phyloP scores from a whole-genome alignment of 2,797 vertebrate species.

The Gambusia yucatana region DNA sequence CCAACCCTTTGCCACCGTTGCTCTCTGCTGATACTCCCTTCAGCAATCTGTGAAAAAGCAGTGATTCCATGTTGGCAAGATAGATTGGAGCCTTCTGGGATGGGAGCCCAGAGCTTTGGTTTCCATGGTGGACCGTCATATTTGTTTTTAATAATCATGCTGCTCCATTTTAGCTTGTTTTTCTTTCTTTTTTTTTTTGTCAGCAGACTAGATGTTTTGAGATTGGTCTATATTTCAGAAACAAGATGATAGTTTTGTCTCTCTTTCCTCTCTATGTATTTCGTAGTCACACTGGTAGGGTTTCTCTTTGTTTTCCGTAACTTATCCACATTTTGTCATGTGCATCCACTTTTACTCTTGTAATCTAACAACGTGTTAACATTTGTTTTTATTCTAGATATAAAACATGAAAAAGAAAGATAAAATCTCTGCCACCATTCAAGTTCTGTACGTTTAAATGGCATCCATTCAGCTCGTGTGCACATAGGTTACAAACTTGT shows the following conservation, averaged over 20 bases:
- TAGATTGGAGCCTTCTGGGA: slow-evolving; percentile 56
- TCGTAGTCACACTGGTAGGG: slow-evolving; percentile 64
- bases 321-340: slow-evolving; percentile 33
- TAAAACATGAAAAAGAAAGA: slow-evolving; percentile 1
- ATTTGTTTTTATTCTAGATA: slow-evolving; percentile 34
- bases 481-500: slow-evolving; percentile 72
- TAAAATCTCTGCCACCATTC: slow-evolving; percentile 44
- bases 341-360: slow-evolving; percentile 59
- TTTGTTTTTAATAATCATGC: slow-evolving; percentile 40
- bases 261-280: slow-evolving; percentile 58
- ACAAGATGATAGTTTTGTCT: slow-evolving; percentile 51
- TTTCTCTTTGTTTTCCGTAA: slow-evolving; percentile 43
- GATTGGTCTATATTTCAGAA: slow-evolving; percentile 67
- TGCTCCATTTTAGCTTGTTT: slow-evolving; percentile 53
- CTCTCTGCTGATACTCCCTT: slow-evolving; percentile 65
- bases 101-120: slow-evolving; percentile 52
- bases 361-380: slow-evolving; percentile 63
- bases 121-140: slow-evolving; percentile 57
- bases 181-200: slow-evolving; percentile 35
- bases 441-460: slow-evolving; percentile 58
- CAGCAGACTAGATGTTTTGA: slow-evolving; percentile 53
- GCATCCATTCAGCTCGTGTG: slow-evolving; percentile 73
- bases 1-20: slow-evolving; percentile 16
- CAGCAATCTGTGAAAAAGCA: slow-evolving; percentile 68
- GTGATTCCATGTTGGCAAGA: slow-evolving; percentile 57